Conservation (phyloP, 1,140 invertebrate species). For the Melitaea cinxia region DNA sequence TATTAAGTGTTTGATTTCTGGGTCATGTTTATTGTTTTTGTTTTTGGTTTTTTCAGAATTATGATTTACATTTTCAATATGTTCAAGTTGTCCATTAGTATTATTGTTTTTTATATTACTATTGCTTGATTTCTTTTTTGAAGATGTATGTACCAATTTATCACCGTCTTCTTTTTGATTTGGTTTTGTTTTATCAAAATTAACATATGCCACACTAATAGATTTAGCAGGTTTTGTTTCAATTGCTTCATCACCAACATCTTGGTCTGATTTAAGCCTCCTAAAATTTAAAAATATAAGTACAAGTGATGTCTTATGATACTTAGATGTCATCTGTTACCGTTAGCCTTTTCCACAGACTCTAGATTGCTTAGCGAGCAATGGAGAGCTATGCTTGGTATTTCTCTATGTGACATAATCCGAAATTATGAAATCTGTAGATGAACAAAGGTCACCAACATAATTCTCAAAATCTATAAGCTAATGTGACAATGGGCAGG, state of each 20-base stretch:
- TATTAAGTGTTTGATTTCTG: slow-evolving; percentile 44
- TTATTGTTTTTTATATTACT: slow-evolving; percentile 37
- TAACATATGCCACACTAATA: slow-evolving; percentile 60
- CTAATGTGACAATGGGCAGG: background rate
- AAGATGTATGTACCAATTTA: slow-evolving; percentile 36
- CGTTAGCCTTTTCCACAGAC: too few relatives aligned
- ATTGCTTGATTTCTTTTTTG: slow-evolving; percentile 39
- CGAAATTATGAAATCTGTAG: too few relatives aligned
- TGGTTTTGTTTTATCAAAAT: slow-evolving; percentile 71
- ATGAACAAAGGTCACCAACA: background rate
- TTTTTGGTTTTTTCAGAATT: slow-evolving; percentile 45
- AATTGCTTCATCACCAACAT: slow-evolving; percentile 52
- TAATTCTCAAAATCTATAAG: background rate
- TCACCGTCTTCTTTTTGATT: slow-evolving; percentile 51
- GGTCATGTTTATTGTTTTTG: slow-evolving; percentile 51
- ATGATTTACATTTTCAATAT: slow-evolving; percentile 42
- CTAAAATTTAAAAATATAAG: slow-evolving; percentile 47
- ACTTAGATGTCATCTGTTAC: too few relatives aligned
- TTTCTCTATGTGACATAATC: too few relatives aligned
- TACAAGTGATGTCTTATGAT: too few relatives aligned
- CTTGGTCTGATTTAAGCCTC: slow-evolving; percentile 47
- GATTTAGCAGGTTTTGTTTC: slow-evolving; percentile 48
- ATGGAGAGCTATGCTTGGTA: too few relatives aligned
- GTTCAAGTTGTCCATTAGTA: slow-evolving; percentile 30
- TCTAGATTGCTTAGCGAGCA: too few relatives aligned